A percentile compares a stretch with the other conserved stretches of the same genome.
Conservation (phyloP, 2,797 vertebrate species). For the Cirrhinus molitorella region DNA sequence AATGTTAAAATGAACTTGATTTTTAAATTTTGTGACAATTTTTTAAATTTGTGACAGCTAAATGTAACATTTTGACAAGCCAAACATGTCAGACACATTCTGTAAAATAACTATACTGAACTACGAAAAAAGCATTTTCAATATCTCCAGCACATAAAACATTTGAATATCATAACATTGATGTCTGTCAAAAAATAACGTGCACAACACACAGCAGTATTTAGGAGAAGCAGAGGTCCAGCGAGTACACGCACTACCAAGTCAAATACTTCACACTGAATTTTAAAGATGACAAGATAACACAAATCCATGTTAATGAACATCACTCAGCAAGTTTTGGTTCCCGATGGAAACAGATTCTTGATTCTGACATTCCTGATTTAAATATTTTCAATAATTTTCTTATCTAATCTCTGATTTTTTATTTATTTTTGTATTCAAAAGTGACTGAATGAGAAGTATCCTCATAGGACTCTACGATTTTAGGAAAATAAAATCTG, state of each 20-base stretch:
- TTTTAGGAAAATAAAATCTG: background rate
- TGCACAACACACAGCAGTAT: background rate
- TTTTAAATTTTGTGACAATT: too few relatives aligned
- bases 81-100: background rate
- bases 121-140: background rate
- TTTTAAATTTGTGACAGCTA: background rate
- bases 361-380: too few relatives aligned
- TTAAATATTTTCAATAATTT: background rate
- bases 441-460: background rate
- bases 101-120: background rate
- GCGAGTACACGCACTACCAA: too few relatives aligned
- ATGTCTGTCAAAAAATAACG: too few relatives aligned
- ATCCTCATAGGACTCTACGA: background rate
- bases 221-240: background rate
- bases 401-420: background rate
- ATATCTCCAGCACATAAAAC: background rate
- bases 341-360: too few relatives aligned
- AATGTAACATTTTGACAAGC: background rate
- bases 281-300: background rate
- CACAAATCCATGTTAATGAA: too few relatives aligned
- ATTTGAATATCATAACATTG: too few relatives aligned
- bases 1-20: too few relatives aligned
- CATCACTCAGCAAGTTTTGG: too few relatives aligned
- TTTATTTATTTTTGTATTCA: background rate
- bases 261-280: too few relatives aligned